Conservation (phyloP, 1,140 invertebrate species). For the Drosophila tsacasi region DNA sequence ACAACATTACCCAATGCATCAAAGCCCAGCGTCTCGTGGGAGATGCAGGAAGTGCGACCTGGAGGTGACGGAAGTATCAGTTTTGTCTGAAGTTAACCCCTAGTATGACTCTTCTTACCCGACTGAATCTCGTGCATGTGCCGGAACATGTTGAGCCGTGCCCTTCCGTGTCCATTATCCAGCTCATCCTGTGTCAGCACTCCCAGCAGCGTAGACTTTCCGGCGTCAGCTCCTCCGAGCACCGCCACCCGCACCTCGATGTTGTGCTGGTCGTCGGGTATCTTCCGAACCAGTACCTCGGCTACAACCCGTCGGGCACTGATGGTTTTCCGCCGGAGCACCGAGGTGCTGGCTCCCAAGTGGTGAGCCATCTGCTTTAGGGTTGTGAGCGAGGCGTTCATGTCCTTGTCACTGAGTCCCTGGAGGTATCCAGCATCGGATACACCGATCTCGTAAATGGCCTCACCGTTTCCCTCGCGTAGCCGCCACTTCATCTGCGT, state of each 20-base stretch:
- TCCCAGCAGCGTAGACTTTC: slow-evolving; percentile 96
- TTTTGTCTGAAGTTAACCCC: not conserved
- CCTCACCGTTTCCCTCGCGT: slow-evolving; percentile 95
- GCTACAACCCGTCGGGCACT: slow-evolving; percentile 88
- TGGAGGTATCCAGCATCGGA: slow-evolving; percentile 95
- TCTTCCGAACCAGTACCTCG: slow-evolving; percentile 96
- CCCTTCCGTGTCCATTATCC: slow-evolving; percentile 97
- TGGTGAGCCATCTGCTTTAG: slow-evolving; percentile 94
- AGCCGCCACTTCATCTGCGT: slow-evolving; percentile 97
- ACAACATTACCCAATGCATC: slow-evolving; percentile 92
- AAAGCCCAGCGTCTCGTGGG: slow-evolving; percentile 98
- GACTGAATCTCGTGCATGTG: slow-evolving; percentile 98
- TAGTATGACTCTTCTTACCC: slow-evolving; percentile 23
- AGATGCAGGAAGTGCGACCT: slow-evolving; percentile 98
- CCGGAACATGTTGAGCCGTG: slow-evolving; percentile 97
- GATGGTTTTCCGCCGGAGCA: slow-evolving; percentile 86
- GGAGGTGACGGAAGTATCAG: not conserved
- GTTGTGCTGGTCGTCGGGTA: slow-evolving; percentile 95
- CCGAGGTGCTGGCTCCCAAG: slow-evolving; percentile 92
- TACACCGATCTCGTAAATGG: slow-evolving; percentile 98
- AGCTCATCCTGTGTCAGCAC: slow-evolving; percentile 97
- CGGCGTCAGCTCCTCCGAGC: slow-evolving; percentile 96
- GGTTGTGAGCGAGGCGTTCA: slow-evolving; percentile 93
- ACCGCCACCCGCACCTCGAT: slow-evolving; percentile 96
- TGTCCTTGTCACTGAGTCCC: slow-evolving; percentile 92